phyloP scores from a whole-genome alignment of 2,113 vertebrate genomes.

The Pardalotus punctatus region DNA sequence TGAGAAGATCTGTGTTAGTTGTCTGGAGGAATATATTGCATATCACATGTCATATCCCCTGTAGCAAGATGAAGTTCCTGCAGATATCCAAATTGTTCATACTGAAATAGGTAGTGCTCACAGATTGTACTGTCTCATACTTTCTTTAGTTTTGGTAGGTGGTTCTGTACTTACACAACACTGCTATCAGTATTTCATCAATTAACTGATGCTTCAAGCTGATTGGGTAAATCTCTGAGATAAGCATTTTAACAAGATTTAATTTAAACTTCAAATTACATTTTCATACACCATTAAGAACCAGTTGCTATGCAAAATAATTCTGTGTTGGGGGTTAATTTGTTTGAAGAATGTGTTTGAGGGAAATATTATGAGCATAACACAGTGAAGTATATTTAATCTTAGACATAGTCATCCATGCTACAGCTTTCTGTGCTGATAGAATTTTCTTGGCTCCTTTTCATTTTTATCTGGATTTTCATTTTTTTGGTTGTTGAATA shows the following conservation, averaged over 20 bases:
- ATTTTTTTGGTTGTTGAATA: background rate
- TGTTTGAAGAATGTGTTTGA: background rate
- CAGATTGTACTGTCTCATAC: background rate
- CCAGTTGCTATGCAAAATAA: background rate
- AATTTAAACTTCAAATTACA: conserved; percentile 16
- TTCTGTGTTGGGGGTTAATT: background rate
- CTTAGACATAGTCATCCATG: background rate
- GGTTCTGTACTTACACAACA: background rate
- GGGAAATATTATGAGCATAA: background rate
- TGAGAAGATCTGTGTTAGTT: background rate
- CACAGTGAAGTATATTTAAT: background rate
- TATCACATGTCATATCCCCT: background rate
- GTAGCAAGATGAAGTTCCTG: background rate
- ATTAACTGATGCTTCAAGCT: background rate
- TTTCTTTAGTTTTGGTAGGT: background rate
- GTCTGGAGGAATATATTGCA: background rate
- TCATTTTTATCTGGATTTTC: background rate
- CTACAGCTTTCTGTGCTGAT: background rate
- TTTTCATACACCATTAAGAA: conserved; percentile 14
- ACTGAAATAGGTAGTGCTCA: background rate
- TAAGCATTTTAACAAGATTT: conserved; percentile 13
- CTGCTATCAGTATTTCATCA: background rate
- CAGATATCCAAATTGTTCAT: background rate
- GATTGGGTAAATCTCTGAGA: background rate
- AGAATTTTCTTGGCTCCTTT: background rate